Conservation (phyloP, 2,113 vertebrate species). For the Diglossa brunneiventris region DNA sequence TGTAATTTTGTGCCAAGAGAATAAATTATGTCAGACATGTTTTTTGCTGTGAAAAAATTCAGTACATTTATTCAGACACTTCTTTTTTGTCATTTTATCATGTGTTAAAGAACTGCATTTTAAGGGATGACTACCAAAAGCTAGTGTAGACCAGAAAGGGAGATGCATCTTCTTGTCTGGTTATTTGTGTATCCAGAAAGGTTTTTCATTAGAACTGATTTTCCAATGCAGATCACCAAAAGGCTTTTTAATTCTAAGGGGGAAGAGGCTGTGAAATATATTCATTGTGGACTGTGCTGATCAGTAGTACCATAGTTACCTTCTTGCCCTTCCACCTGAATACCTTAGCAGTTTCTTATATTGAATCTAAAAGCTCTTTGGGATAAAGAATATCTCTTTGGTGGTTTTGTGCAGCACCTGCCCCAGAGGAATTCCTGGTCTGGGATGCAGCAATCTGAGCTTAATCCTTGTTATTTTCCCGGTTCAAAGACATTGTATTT, state of each 20-base stretch:
- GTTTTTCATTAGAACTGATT: neutral
- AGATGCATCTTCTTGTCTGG: neutral
- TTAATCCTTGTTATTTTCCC: conserved; percentile 17
- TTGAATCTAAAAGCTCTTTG: neutral
- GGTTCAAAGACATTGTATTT: conserved; percentile 25
- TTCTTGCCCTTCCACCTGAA: neutral
- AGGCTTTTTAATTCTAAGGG: neutral
- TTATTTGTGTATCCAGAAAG: neutral
- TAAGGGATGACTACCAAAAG: neutral
- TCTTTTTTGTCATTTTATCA: neutral
- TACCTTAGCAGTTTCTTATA: neutral
- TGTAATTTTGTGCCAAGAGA: conserved; percentile 16
- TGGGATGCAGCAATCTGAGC: neutral
- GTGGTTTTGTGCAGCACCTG: neutral
- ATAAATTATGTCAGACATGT: neutral
- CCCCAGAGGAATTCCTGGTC: neutral
- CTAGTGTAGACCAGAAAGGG: neutral
- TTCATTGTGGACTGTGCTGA: neutral
- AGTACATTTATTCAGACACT: neutral
- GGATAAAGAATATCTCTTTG: neutral
- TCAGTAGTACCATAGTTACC: neutral
- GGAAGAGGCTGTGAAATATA: neutral
- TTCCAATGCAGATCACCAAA: neutral
- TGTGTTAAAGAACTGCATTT: neutral
- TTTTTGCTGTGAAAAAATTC: neutral